Evolutionary conservation across 2,113 vertebrate genomes (phyloP).

Genomic region (Cyprinodon tularosa): DNA sequence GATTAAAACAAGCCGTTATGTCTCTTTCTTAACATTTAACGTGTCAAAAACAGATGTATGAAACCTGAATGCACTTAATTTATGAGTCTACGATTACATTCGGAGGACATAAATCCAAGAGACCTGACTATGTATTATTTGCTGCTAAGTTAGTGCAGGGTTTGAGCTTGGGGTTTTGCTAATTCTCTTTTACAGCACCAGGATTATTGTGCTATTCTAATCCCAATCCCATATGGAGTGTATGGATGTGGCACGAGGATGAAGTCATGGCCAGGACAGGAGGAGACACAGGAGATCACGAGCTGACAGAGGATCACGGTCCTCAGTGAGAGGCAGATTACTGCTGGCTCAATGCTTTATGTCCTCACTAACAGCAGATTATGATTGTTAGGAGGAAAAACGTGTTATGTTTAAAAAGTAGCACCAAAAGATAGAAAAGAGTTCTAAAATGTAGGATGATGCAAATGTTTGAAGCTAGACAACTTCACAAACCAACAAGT

Average conservation of each 20-base stretch:
- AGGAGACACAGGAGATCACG: slow-evolving; percentile 51
- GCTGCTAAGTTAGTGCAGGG: slow-evolving; percentile 48
- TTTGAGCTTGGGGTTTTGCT: slow-evolving; percentile 64
- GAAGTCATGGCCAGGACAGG: slow-evolving; percentile 58
- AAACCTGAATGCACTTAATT: background rate
- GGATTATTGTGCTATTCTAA: slow-evolving; percentile 81
- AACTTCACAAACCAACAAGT: background rate
- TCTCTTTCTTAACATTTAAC: background rate
- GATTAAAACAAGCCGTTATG: slow-evolving; percentile 49
- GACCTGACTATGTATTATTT: slow-evolving; percentile 25
- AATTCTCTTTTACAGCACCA: slow-evolving; percentile 72
- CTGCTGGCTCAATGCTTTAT: slow-evolving; percentile 19
- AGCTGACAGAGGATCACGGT: slow-evolving; percentile 32
- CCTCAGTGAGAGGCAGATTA: slow-evolving; percentile 48
- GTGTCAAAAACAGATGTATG: background rate
- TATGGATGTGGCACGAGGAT: slow-evolving; percentile 63
- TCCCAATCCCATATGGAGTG: slow-evolving; percentile 76
- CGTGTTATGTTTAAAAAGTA: background rate
- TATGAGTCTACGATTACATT: background rate
- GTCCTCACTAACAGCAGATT: slow-evolving; percentile 8
- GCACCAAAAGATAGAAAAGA: background rate
- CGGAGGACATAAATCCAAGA: background rate
- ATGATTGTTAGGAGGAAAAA: background rate
- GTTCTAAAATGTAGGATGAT: background rate
- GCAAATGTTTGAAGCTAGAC: background rate